Evolutionary conservation across 2,888 invertebrate species (phyloP).

Genomic region (Epiblema foenella): DNA sequence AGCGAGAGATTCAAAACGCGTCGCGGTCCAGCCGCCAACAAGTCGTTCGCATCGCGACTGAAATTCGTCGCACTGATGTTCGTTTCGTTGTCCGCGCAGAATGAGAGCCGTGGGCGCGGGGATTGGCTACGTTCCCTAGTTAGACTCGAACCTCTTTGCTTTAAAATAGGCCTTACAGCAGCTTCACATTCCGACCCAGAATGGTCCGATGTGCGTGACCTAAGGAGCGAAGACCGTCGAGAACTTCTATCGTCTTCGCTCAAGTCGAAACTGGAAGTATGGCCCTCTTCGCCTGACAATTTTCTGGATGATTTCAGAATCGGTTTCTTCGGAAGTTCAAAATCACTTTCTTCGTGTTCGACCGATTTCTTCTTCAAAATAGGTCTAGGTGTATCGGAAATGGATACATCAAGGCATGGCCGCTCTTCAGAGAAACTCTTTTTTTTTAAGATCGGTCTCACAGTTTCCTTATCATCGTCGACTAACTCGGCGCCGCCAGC

Average conservation of each 20-base stretch:
- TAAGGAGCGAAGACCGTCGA: constrained; percentile 83
- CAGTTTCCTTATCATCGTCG: constrained; percentile 85
- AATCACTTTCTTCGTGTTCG: constrained; percentile 90
- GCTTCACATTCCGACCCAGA: constrained; percentile 84
- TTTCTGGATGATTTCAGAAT: constrained; percentile 91
- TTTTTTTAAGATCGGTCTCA: constrained; percentile 93
- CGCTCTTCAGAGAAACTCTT: constrained; percentile 90
- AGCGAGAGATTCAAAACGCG: constrained; percentile 71
- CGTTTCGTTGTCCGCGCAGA: constrained; percentile 83
- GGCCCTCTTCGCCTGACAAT: constrained; percentile 86
- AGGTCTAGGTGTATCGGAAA: constrained; percentile 86
- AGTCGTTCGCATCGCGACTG: constrained; percentile 77
- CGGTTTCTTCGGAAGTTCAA: constrained; percentile 89
- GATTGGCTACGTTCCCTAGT: constrained; percentile 86
- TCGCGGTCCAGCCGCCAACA: constrained; percentile 79
- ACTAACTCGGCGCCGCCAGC: constrained; percentile 85
- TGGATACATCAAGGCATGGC: constrained; percentile 78
- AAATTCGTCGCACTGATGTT: constrained; percentile 78
- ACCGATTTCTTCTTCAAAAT: constrained; percentile 95
- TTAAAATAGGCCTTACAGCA: constrained; percentile 87
- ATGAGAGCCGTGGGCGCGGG: constrained; percentile 87
- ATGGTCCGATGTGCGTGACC: constrained; percentile 82
- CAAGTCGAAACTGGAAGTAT: constrained; percentile 82
- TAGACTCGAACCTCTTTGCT: constrained; percentile 86
- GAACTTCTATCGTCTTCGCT: constrained; percentile 84